These are phyloP conservation scores for Sinosuthora webbiana DNA, from an alignment of 2,113 vertebrate genomes.

Conservation along the genomic window DNA sequence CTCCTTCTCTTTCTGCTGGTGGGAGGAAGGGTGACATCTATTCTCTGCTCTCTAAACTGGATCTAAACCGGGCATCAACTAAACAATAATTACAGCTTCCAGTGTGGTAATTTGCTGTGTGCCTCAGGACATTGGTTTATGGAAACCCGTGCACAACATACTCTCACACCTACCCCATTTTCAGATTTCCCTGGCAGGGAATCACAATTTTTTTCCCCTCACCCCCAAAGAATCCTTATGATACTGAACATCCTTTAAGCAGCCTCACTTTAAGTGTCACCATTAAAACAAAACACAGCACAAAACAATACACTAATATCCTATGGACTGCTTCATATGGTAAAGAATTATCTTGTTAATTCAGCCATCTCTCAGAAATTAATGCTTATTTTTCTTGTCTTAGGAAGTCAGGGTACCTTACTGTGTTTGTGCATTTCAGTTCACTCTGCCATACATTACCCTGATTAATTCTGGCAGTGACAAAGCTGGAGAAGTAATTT, in stretches of 20 bases:
- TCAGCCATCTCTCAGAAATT: neutral
- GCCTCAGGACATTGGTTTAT: neutral
- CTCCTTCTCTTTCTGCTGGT: neutral
- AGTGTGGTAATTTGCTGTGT: neutral
- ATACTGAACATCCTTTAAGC: neutral
- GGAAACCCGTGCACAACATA: neutral
- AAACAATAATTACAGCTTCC: neutral
- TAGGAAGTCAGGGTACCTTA: neutral
- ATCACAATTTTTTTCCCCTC: neutral
- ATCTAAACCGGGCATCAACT: neutral
- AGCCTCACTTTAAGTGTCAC: neutral
- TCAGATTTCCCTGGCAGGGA: neutral
- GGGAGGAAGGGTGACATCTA: neutral
- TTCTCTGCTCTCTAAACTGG: neutral
- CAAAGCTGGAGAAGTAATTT: conserved; percentile 10
- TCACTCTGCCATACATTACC: neutral
- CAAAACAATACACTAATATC: neutral
- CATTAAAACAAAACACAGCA: neutral
- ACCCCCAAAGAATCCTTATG: neutral
- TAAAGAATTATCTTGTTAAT: neutral
- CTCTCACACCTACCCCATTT: neutral
- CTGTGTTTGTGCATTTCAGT: neutral
- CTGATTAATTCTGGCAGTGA: conserved; percentile 4
- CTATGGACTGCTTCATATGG: neutral
- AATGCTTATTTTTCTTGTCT: neutral